A percentile compares a stretch with the other conserved stretches of the same genome.
phyloP scores from a whole-genome alignment of 2,888 invertebrate species.

The Asteroscopus sphinx region DNA sequence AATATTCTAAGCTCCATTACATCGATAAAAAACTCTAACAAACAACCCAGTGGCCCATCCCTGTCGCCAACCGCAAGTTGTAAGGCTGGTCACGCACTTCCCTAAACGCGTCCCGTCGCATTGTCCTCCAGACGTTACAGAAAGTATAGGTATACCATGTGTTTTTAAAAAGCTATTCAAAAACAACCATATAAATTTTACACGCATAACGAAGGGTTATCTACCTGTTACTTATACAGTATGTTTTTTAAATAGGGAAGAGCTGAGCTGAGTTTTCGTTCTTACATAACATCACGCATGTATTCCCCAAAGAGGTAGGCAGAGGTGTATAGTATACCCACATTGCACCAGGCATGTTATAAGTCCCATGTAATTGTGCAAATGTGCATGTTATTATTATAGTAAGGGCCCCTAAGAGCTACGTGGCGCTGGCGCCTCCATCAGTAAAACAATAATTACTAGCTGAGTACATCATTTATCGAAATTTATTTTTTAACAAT shows the following conservation, averaged over 20 bases:
- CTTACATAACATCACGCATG: too few relatives aligned
- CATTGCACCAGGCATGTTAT: too few relatives aligned
- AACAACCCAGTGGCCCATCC: slow-evolving; percentile 22
- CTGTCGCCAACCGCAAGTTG: slow-evolving; percentile 63
- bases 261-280: slow-evolving; percentile 10
- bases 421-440: too few relatives aligned
- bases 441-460: too few relatives aligned
- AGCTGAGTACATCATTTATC: too few relatives aligned
- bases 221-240: slow-evolving; percentile 23
- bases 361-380: too few relatives aligned
- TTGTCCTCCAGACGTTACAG: slow-evolving; percentile 74
- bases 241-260: slow-evolving; percentile 29
- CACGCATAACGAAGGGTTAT: slow-evolving; percentile 44
- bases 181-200: slow-evolving; percentile 52
- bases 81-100: slow-evolving; percentile 86
- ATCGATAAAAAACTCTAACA: slow-evolving; percentile 39
- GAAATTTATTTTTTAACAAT: too few relatives aligned
- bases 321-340: too few relatives aligned
- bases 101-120: slow-evolving; percentile 81
- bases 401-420: too few relatives aligned
- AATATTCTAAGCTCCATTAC: background rate
- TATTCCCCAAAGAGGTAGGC: too few relatives aligned
- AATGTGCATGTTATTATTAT: too few relatives aligned
- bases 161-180: slow-evolving; percentile 61
- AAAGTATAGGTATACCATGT: slow-evolving; percentile 56